Evolutionary conservation across 2,888 invertebrate genomes (phyloP).

Genomic region (Ectemnius cavifrons): DNA sequence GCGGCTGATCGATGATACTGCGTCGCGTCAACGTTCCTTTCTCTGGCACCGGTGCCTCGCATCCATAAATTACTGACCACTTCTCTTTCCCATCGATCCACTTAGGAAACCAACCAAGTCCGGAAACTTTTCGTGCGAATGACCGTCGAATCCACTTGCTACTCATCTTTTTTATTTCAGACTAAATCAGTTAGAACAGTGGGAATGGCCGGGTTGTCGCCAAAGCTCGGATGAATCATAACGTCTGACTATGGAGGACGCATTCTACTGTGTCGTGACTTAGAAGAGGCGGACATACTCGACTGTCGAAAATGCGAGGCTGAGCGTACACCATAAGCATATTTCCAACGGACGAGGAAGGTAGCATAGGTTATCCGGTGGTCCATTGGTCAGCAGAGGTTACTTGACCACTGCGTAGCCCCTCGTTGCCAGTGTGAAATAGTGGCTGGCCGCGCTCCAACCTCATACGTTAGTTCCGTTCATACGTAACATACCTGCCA

Average conservation of each 20-base stretch:
- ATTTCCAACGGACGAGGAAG: slow-evolving; percentile 71
- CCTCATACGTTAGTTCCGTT: slow-evolving; percentile 74
- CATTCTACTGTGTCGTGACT: slow-evolving; percentile 26
- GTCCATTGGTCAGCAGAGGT: slow-evolving; percentile 73
- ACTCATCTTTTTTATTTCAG: not conserved
- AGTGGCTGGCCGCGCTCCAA: slow-evolving; percentile 75
- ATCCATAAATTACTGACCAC: slow-evolving; percentile 18
- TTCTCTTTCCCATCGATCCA: not conserved
- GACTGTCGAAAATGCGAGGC: slow-evolving; percentile 54
- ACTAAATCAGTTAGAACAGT: not conserved
- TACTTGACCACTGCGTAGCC: slow-evolving; percentile 65
- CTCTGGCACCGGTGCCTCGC: slow-evolving; percentile 9
- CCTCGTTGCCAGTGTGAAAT: slow-evolving; percentile 72
- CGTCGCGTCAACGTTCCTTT: slow-evolving; percentile 30
- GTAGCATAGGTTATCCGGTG: slow-evolving; percentile 72
- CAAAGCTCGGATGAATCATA: not conserved
- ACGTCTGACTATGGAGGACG: not conserved
- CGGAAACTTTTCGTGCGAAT: slow-evolving; percentile 3
- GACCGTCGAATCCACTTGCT: not conserved
- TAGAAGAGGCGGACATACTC: slow-evolving; percentile 45
- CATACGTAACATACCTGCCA: slow-evolving; percentile 73
- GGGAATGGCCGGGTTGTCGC: not conserved
- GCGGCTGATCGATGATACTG: slow-evolving; percentile 35
- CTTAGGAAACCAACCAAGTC: not conserved
- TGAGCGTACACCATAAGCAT: slow-evolving; percentile 69